These are phyloP conservation scores for Scaptomyza polygonia DNA, from an alignment of 2,888 invertebrate genomes.

Conservation along the genomic window DNA sequence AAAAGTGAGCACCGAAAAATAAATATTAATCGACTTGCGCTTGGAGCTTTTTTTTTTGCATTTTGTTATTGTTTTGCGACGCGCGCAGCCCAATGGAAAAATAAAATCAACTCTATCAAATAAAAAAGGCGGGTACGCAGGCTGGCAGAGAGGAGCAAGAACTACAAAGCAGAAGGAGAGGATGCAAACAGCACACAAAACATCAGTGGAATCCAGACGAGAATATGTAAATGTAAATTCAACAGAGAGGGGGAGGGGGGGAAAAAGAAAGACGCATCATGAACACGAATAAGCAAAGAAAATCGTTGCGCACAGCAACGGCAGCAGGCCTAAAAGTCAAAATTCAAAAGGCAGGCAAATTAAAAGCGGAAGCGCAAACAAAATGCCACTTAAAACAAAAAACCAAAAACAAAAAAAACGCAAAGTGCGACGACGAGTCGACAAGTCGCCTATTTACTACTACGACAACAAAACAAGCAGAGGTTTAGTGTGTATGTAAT, in stretches of 20 bases:
- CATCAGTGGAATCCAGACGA: constrained; percentile 7
- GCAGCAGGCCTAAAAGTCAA: constrained; percentile 11
- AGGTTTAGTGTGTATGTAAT: neutral
- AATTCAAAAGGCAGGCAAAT: constrained; percentile 17
- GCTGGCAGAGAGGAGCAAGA: neutral
- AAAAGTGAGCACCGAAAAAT: constrained; percentile 15
- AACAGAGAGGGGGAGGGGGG: constrained; percentile 10
- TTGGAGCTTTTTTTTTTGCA: constrained; percentile 22
- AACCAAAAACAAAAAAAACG: constrained; percentile 44
- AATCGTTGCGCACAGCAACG: constrained; percentile 21
- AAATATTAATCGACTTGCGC: constrained; percentile 50
- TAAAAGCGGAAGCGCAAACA: constrained; percentile 73
- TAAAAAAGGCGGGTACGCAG: neutral
- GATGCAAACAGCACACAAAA: neutral
- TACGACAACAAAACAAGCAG: constrained; percentile 8
- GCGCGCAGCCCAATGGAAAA: constrained; percentile 61
- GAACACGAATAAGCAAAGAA: neutral
- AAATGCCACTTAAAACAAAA: constrained; percentile 67
- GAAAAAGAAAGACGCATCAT: constrained; percentile 9
- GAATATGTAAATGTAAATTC: constrained; percentile 42
- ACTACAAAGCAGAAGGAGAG: neutral
- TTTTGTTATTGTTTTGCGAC: constrained; percentile 72
- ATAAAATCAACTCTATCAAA: constrained; percentile 23
- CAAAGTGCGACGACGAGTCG: constrained; percentile 28
- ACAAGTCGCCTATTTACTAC: constrained; percentile 44